Percentiles rank a stretch among this genome's conserved stretches.
These are phyloP conservation scores for Tetragonula carbonaria DNA, from an alignment of 2,888 invertebrate genomes.

Conservation along the genomic window DNA sequence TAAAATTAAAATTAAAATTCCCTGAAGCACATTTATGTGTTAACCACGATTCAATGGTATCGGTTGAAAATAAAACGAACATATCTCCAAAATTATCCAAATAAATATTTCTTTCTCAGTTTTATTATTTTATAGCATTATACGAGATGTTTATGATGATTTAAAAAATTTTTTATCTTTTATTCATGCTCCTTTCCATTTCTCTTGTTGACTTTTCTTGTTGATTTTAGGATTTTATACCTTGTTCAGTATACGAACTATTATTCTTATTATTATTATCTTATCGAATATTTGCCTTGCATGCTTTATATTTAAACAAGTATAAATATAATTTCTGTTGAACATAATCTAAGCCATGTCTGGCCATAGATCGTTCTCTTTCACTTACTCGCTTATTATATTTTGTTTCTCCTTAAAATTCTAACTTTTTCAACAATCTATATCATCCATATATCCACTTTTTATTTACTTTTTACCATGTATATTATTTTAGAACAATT, in stretches of 20 bases:
- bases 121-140: background rate
- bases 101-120: background rate
- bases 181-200: background rate
- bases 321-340: background rate
- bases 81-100: too few species aligned
- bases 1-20: too few species aligned
- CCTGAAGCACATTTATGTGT: too few species aligned
- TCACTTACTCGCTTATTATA: background rate
- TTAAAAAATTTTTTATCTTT: background rate
- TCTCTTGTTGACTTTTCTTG: background rate
- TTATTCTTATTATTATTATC: background rate
- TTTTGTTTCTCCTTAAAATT: background rate
- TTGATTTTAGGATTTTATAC: background rate
- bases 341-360: background rate
- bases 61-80: too few species aligned
- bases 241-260: background rate
- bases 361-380: background rate
- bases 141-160: background rate
- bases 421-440: background rate
- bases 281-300: background rate
- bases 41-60: too few species aligned
- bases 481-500: background rate
- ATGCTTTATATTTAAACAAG: background rate
- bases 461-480: too few species aligned
- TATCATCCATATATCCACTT: too few species aligned